Evolutionary conservation across 2,888 invertebrate species (phyloP), one percentile per base, ranked within the genome.

Genomic region (Cephonodes hylas): DNA sequence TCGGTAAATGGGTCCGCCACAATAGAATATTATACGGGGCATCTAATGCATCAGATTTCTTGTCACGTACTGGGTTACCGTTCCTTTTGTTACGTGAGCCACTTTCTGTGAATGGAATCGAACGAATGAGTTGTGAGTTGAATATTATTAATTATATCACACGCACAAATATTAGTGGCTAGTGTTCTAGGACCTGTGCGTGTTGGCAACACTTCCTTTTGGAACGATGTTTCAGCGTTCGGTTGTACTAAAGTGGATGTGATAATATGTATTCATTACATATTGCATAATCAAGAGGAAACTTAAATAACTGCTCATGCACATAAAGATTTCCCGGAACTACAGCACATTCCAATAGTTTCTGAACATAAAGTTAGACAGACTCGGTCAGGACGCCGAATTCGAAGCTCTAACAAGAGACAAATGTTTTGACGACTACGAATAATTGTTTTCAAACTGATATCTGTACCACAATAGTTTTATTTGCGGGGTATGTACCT

Each of bases 21-120:
- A 84, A 85, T 84, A 81, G 85, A 86, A 83, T 85, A 83, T 77
- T 80, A n/a, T n/a, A 83, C 81, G 82, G 83, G 77, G 77, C 81
- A 70, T 80, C 79, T 83, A 81, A 84, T 83, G 80, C 84, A 87
- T 90, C 85, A 89, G 84, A 86, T 87, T 91, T 91, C 91, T 83
- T 72, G 83, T 90, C 91, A 92, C 91, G 91, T 92, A 86, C 84
- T 81, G 77, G 84, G 87, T 89, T 89, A 90, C 91, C 87, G 90
- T 88, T 89, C 87, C 86, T 84, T n/a, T 89, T 88, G 88, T 90
- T 88, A 89, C 90, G 91, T 88, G 91, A 84, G 85, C 89, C 85
- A 91, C 91, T 91, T 91, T 90, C 89, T 83, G 89, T 80, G 83
- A 85, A 85, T 86, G 85, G 87, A 82, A 79, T 77, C 81, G 79